Base-by-base conservation (phyloP, 2,113 vertebrate species). In the Carassius gibelio region DNA sequence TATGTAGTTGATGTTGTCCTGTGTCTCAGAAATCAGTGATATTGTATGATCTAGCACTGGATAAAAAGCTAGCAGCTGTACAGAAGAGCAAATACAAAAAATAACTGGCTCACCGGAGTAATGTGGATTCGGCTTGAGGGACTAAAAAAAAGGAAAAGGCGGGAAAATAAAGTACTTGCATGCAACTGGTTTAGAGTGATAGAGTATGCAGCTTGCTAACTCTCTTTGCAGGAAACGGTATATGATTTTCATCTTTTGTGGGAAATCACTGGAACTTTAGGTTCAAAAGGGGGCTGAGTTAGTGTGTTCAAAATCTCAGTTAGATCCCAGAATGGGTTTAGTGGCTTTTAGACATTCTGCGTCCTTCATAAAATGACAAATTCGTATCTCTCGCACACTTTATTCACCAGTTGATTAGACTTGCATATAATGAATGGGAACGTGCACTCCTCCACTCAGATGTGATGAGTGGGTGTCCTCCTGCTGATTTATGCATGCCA, bases 401-500 rank as follows among this genome's bases (percentile, higher is more conserved):
- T 21, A 48, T n/a, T 74, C n/a, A 23, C 42, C 21, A 48, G 71
- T 8, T 74, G 71, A 74, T 26, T 74, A 74, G 17, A 38, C 30
- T 48, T 9, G 5, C 38, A 74, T 11, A 74, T 74, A 74, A 74
- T 74, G 38, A 48, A 13, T 23, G 42, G 38, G 5, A 48, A 23
- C 42, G 21, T 74, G 42, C 71, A 48, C 21, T 74, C 11, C 21
- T 48, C 21, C 71, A 14, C 21, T 74, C 38, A 45, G 21, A 21
- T 48, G 38, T 74, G 71, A 42, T 4, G 21, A 48, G 21, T 48
- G 69, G 3, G 21, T 74, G 10, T n/a, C 38, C 10, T n/a, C 71
- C 71, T 74, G 71, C 38, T 48, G 38, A 74, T 74, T 45, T n/a
- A 72, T 74, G 71, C 11, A 14, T 74, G 38, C 38, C 69, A 45